Conservation (phyloP, 2,797 vertebrate species). For the Botia almorhae region DNA sequence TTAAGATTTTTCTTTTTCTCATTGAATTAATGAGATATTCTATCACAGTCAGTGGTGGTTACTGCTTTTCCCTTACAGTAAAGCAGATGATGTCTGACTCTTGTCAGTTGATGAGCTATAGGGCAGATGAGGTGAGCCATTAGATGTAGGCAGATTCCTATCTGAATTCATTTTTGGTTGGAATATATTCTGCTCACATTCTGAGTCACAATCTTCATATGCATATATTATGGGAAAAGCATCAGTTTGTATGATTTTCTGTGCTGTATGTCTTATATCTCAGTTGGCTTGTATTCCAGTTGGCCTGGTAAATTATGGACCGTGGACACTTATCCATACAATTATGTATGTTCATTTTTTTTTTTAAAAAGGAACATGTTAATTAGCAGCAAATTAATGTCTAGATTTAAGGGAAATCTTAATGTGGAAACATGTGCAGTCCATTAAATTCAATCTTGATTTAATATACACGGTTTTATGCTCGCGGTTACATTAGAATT, state of each 20-base stretch:
- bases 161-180: neutral
- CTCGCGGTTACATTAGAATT: neutral
- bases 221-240: neutral
- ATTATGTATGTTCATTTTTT: neutral
- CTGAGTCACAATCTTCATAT: conserved; percentile 14
- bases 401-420: neutral
- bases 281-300: neutral
- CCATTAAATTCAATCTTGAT: neutral
- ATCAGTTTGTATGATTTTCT: neutral
- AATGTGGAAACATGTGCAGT: neutral
- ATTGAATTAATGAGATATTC: conserved; percentile 10
- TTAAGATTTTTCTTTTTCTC: neutral
- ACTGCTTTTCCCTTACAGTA: conserved; percentile 1
- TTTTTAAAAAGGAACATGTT: neutral
- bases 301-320: neutral
- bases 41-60: neutral
- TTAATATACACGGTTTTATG: neutral
- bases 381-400: neutral
- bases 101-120: conserved; percentile 12
- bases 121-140: conserved; percentile 17
- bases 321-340: neutral
- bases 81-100: neutral
- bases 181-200: neutral
- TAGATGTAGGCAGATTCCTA: neutral
- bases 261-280: neutral